Base-by-base conservation (phyloP, 1,140 invertebrate genomes). In the Drosophila sproati region DNA sequence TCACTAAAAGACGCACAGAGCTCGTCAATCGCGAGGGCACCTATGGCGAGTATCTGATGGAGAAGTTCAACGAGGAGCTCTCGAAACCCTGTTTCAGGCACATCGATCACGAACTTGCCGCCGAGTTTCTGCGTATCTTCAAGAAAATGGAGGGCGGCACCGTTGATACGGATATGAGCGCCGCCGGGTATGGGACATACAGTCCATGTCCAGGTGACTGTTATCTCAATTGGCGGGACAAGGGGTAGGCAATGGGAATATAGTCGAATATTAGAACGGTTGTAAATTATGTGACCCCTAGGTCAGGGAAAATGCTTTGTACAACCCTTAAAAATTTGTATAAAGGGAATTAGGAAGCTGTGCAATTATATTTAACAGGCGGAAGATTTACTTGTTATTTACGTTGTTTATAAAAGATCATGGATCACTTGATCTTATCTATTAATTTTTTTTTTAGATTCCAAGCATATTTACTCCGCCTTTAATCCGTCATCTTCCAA, bases 161-260 rank as follows among this genome's bases (percentile, higher is more conserved):
- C 43, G 93, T 95, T 72, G 94, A 93, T 10, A 93, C 93, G 32
- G 94, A 96, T 34, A 91, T 95, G 41, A 94, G 43, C 93, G 93
- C 3, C 91, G 78, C 73, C 37, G 93, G 93, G 60, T 90, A 94
- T 41, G 31, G 70, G 2, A 82, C 94, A 39, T 95, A 95, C 85
- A 78, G 91, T 80, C 88, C 92, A 7, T 95, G 94, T 80, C 92
- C 93, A 28, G 95, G 95, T 12, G 93, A 95, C 88, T 71, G 63
- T 39, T 43, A 93, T 5, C 82, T 94, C 2, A 93, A 94, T 78
- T 96, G 95, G 95, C 95, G 95, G 59, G 82, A 92, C 5, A 91
- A 89, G 63, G 95, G 95, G 55, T 95, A 94, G 73, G 92, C 94
- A 91, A 47, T 34, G 37, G 35, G 29, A 2, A 3, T 39, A 3